Percentiles rank a stretch among this genome's conserved stretches.
Conservation (phyloP, 92 coral and sea anemone genomes). For the Zoanthus sociatus region DNA sequence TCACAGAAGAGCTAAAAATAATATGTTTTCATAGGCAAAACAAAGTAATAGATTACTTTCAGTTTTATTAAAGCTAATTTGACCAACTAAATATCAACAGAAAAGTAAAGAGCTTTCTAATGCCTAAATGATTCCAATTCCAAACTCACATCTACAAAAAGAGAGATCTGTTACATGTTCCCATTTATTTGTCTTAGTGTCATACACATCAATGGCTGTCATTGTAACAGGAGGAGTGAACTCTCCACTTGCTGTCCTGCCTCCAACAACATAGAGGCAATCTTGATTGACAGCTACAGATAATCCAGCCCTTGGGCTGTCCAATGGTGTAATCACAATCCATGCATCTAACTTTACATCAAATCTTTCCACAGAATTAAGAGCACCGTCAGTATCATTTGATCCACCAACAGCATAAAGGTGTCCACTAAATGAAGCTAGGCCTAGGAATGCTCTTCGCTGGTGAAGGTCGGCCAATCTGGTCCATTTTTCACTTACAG, state of each 20-base stretch:
- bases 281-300: conserved; percentile 72
- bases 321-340: conserved; percentile 79
- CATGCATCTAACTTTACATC: conserved; percentile 64
- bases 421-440: conserved; percentile 61
- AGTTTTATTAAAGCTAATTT: too few species aligned
- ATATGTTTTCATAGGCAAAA: too few species aligned
- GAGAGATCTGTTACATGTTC: conserved; percentile 70
- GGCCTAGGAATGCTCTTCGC: conserved; percentile 78
- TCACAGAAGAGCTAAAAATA: too few species aligned
- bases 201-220: conserved; percentile 81
- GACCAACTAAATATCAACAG: neutral
- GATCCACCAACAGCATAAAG: conserved; percentile 93
- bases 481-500: conserved; percentile 86
- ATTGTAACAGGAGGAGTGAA: conserved; percentile 80
- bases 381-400: conserved; percentile 72
- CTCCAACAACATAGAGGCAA: conserved; percentile 86
- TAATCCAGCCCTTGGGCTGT: conserved; percentile 74
- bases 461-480: conserved; percentile 75
- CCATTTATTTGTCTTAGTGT: conserved; percentile 83
- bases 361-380: conserved; percentile 82
- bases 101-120: neutral
- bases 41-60: too few species aligned
- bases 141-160: conserved; percentile 86
- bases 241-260: conserved; percentile 79
- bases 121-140: conserved; percentile 63